phyloP scores from a whole-genome alignment of 2,113 vertebrate genomes.

The Catagonus wagneri region DNA sequence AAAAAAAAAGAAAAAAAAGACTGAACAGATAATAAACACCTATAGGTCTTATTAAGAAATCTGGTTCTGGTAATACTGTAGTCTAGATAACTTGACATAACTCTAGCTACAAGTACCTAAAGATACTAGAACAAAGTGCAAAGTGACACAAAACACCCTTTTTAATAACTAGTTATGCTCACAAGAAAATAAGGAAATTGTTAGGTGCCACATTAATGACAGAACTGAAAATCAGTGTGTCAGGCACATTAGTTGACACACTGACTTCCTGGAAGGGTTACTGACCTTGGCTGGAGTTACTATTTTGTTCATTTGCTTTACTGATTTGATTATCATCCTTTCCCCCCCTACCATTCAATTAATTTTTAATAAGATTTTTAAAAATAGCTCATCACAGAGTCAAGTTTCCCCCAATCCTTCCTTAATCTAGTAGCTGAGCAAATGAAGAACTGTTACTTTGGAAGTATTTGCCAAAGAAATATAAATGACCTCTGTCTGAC shows the following conservation, averaged over 20 bases:
- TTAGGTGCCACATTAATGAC: background rate
- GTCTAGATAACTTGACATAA: constrained; percentile 31
- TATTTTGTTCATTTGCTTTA: background rate
- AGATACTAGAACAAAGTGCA: background rate
- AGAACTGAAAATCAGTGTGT: background rate
- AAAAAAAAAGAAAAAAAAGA: no score
- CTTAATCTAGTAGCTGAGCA: background rate
- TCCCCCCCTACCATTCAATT: background rate
- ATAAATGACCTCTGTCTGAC: background rate
- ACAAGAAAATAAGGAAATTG: constrained; percentile 40
- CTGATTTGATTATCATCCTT: background rate
- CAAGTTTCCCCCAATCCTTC: background rate
- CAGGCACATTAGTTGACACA: background rate
- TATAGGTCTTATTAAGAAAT: constrained; percentile 47
- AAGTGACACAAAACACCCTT: background rate
- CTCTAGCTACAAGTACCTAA: constrained; percentile 9
- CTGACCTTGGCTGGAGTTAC: background rate
- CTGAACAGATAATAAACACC: background rate
- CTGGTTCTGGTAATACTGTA: background rate
- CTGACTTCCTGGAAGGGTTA: background rate
- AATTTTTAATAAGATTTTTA: constrained; percentile 27
- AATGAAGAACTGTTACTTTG: background rate
- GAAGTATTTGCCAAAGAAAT: background rate
- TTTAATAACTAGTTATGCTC: background rate
- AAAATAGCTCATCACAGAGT: constrained; percentile 4